Evolutionary conservation across 2,888 invertebrate genomes (phyloP).

Genomic region (Acanthopleura granulata): DNA sequence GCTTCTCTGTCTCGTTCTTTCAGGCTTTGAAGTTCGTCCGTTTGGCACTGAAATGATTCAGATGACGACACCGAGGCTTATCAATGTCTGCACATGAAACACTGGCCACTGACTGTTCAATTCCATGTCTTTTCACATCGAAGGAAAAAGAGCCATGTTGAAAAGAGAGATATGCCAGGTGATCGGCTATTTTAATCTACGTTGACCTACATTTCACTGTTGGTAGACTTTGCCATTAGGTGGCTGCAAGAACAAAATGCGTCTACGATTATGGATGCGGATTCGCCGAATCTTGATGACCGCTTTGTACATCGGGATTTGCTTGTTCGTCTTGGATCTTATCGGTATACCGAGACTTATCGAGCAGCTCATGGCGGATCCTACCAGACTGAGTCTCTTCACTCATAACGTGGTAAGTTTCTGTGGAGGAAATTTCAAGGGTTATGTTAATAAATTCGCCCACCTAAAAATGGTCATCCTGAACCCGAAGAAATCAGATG

Average conservation of each 20-base stretch:
- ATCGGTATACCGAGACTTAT: not conserved
- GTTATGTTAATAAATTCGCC: constrained; percentile 19
- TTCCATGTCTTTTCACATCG: no score
- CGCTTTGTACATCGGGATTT: not conserved
- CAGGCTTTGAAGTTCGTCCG: no score
- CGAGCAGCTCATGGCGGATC: not conserved
- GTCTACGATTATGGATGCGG: not conserved
- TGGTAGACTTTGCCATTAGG: no score
- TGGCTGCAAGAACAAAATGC: not conserved
- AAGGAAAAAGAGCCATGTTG: no score
- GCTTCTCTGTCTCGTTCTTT: no score
- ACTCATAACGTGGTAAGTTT: not conserved
- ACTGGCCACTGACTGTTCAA: no score
- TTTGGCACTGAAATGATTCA: no score
- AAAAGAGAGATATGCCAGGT: no score
- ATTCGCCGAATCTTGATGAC: not conserved
- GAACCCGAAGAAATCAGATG: constrained; percentile 14
- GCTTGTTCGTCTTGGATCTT: not conserved
- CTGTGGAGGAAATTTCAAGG: constrained; percentile 17
- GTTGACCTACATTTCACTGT: no score
- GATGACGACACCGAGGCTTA: no score
- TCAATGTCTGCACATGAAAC: no score
- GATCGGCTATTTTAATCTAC: no score
- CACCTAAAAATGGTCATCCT: constrained; percentile 20
- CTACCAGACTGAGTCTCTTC: not conserved